Conservation (phyloP, 2,797 vertebrate species). For the Phataginus tetradactyla region DNA sequence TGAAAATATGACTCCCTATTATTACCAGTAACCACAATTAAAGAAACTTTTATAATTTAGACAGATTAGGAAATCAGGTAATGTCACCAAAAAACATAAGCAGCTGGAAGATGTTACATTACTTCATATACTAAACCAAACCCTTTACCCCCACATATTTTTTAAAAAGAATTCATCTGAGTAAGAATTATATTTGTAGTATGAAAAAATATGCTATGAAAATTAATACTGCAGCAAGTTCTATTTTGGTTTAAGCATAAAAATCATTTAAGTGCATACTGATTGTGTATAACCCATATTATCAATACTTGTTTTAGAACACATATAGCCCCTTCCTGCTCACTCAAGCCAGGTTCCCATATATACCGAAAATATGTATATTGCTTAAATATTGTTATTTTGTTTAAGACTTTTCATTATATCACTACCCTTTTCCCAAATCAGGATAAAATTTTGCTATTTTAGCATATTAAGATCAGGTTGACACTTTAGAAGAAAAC, state of each 20-base stretch:
- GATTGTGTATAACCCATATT: not conserved
- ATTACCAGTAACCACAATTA: not conserved
- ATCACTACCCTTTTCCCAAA: conserved; percentile 11
- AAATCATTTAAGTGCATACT: not conserved
- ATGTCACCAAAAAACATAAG: conserved; percentile 1
- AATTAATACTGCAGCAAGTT: not conserved
- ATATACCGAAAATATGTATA: not conserved
- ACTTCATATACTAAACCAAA: not conserved
- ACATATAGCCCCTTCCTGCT: not conserved
- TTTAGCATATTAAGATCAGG: not conserved
- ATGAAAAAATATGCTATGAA: not conserved
- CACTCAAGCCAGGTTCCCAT: not conserved
- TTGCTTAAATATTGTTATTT: not conserved
- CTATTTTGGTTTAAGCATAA: not conserved
- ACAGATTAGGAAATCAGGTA: conserved; percentile 31
- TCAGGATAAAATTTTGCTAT: conserved; percentile 15
- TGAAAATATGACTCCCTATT: not conserved
- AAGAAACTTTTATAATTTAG: conserved; percentile 13
- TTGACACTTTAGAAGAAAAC: not conserved
- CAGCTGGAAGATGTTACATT: conserved; percentile 27
- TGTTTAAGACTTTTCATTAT: conserved; percentile 25
- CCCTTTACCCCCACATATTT: not conserved
- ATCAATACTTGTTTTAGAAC: not conserved
- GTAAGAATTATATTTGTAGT: not conserved
- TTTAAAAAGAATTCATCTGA: not conserved